phyloP scores from a whole-genome alignment of 2,113 vertebrate genomes.

The Desmodus rotundus region DNA sequence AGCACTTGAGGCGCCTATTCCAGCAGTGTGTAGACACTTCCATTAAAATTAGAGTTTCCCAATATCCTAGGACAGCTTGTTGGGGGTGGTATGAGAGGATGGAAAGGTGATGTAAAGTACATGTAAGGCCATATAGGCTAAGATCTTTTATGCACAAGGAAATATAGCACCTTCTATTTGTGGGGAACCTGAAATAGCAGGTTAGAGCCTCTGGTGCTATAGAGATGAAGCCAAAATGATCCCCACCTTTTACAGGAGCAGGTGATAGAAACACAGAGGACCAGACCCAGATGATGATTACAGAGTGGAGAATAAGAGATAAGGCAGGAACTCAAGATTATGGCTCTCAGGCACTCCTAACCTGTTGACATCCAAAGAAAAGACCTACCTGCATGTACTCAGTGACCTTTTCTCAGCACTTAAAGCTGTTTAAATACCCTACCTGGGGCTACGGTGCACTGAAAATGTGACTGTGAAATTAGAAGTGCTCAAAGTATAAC shows the following conservation, averaged over 20 bases:
- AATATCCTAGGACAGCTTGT: neutral
- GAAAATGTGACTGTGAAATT: neutral
- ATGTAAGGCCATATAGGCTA: conserved; percentile 44
- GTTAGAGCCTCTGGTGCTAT: conserved; percentile 43
- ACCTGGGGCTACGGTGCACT: neutral
- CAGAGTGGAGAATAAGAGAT: neutral
- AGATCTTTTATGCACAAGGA: conserved; percentile 50
- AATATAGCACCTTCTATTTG: conserved; percentile 71
- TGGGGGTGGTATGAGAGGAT: neutral
- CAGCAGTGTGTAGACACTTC: neutral
- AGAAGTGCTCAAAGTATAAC: neutral
- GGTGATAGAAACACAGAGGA: neutral
- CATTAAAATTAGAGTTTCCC: neutral
- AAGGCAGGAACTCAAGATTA: neutral
- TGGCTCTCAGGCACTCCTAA: neutral
- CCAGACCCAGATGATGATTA: neutral
- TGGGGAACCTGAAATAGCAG: conserved; percentile 61
- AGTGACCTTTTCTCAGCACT: neutral
- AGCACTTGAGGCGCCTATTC: neutral
- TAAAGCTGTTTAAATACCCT: neutral
- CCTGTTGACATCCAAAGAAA: neutral
- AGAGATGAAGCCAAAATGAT: conserved; percentile 31
- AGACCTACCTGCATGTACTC: too few species aligned
- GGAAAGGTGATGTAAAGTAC: neutral
- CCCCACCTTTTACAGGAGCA: neutral